phyloP scores from a whole-genome alignment of 2,888 invertebrate genomes.

The Volucella zonaria region DNA sequence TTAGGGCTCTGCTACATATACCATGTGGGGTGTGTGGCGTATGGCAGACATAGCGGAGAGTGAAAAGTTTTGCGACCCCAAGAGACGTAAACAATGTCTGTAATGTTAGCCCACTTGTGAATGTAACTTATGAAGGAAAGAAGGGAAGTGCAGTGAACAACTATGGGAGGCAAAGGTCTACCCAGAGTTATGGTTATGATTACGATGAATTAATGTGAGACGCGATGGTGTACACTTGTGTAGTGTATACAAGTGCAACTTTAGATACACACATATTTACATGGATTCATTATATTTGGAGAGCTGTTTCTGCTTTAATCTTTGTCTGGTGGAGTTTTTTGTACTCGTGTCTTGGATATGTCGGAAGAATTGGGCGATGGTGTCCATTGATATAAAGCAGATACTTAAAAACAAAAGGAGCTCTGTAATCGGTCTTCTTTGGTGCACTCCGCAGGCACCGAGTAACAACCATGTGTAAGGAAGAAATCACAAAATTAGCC shows the following conservation, averaged over 20 bases:
- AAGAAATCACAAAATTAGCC: slow-evolving; percentile 67
- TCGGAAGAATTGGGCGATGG: slow-evolving; percentile 24
- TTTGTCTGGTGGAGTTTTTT: slow-evolving; percentile 32
- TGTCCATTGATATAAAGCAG: slow-evolving; percentile 61
- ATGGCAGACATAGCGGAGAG: not conserved
- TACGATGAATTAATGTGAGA: slow-evolving; percentile 74
- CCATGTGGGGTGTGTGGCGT: slow-evolving; percentile 18
- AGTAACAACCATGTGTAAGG: slow-evolving; percentile 58
- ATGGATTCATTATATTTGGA: slow-evolving; percentile 58
- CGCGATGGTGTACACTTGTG: slow-evolving; percentile 64
- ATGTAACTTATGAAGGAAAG: slow-evolving; percentile 21
- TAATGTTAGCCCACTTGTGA: slow-evolving; percentile 66
- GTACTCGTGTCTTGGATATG: slow-evolving; percentile 7
- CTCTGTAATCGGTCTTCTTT: slow-evolving; percentile 38
- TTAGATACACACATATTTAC: not conserved
- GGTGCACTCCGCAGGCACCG: slow-evolving; percentile 17
- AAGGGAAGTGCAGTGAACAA: not conserved
- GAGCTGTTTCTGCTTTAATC: slow-evolving; percentile 47
- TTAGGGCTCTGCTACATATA: slow-evolving; percentile 29
- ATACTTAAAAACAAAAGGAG: slow-evolving; percentile 41
- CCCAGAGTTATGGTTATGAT: slow-evolving; percentile 71
- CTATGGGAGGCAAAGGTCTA: slow-evolving; percentile 28
- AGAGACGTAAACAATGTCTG: slow-evolving; percentile 58
- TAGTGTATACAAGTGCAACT: slow-evolving; percentile 36
- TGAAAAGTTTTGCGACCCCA: slow-evolving; percentile 59